phyloP scores from a whole-genome alignment of 2,797 vertebrate species.

The Spinus pinus region DNA sequence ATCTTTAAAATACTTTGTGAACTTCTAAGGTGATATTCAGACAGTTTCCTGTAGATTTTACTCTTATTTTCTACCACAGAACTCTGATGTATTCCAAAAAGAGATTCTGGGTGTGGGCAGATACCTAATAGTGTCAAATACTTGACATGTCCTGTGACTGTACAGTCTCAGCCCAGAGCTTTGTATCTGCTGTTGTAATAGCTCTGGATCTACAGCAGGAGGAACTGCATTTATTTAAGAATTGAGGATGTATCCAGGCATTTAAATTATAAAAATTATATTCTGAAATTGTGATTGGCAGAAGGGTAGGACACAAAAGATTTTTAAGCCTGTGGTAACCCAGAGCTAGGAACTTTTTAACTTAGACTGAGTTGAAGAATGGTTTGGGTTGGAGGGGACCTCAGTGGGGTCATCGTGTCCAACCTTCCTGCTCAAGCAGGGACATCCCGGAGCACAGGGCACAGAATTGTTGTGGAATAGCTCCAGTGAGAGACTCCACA shows the following conservation, averaged over 20 bases:
- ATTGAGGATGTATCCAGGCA: neutral
- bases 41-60: neutral
- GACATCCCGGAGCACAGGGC: neutral
- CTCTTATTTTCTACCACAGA: neutral
- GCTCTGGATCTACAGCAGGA: neutral
- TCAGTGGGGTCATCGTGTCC: neutral
- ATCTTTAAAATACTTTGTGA: neutral
- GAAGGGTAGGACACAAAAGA: neutral
- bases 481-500: neutral
- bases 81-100: neutral
- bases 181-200: neutral
- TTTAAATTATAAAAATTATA: neutral
- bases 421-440: neutral
- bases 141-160: neutral
- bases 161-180: neutral
- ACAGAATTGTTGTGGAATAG: neutral
- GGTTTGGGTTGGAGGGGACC: neutral
- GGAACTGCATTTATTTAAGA: neutral
- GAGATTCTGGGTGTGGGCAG: neutral
- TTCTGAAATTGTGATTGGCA: neutral
- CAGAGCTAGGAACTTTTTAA: neutral
- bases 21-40: neutral
- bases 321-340: neutral
- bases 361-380: too few species aligned
- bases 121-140: fast-evolving